These are phyloP conservation scores for Talpa occidentalis DNA, from an alignment of 2,113 vertebrate species.

Conservation along the genomic window DNA sequence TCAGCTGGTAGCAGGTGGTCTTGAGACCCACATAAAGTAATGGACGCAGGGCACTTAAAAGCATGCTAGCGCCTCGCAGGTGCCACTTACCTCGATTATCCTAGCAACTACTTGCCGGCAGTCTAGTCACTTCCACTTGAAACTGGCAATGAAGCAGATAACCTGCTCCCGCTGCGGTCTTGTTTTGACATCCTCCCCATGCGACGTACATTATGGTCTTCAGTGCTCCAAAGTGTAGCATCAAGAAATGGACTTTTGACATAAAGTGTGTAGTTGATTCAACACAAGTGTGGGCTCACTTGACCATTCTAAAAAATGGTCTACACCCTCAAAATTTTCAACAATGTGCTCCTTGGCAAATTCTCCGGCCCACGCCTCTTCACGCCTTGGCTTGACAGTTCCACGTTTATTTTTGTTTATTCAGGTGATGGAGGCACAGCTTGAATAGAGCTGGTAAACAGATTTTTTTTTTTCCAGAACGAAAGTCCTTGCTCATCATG, in stretches of 20 bases:
- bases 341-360: background rate
- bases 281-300: background rate
- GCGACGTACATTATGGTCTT: background rate
- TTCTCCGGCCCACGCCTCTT: background rate
- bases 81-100: too few species aligned
- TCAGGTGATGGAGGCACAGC: background rate
- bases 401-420: background rate
- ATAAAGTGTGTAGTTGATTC: background rate
- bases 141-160: background rate
- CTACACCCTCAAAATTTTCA: background rate
- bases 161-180: background rate
- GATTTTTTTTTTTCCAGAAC: background rate
- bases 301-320: background rate
- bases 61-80: background rate
- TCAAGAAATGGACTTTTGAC: background rate
- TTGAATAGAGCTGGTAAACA: background rate
- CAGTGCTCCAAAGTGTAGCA: background rate
- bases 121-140: background rate
- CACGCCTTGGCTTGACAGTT: background rate
- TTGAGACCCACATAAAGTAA: background rate
- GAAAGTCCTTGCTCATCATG: background rate
- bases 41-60: background rate
- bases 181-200: background rate
- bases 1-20: background rate
- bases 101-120: background rate